Evolutionary conservation across 2,888 invertebrate genomes (phyloP).

Genomic region (Lacanobia oleracea): DNA sequence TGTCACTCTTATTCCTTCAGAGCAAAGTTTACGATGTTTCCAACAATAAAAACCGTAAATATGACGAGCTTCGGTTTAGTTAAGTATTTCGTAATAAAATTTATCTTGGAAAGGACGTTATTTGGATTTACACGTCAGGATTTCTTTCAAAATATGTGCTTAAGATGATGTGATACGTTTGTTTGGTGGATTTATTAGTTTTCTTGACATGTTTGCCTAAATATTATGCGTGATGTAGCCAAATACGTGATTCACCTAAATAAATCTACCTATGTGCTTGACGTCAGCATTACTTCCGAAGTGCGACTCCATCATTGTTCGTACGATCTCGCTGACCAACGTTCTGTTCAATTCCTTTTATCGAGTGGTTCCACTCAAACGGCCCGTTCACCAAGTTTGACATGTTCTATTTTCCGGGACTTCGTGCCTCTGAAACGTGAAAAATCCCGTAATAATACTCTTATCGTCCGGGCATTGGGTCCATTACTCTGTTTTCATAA

Average conservation of each 20-base stretch:
- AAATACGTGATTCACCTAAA: neutral
- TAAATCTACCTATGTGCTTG: neutral
- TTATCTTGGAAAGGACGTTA: constrained; percentile 24
- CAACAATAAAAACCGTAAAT: constrained; percentile 36
- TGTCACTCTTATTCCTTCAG: constrained; percentile 52
- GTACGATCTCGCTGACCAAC: neutral
- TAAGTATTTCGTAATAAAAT: constrained; percentile 26
- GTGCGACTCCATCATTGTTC: neutral
- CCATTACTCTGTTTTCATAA: constrained; percentile 81
- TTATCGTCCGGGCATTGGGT: constrained; percentile 70
- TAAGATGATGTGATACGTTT: neutral
- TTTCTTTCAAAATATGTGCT: neutral
- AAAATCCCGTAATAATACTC: constrained; percentile 68
- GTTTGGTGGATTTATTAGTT: neutral
- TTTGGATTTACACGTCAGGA: constrained; percentile 10
- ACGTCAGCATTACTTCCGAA: neutral
- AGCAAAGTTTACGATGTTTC: constrained; percentile 37
- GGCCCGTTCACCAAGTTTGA: constrained; percentile 19
- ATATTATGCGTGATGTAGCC: neutral
- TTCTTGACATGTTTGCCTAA: neutral
- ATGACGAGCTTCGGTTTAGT: constrained; percentile 31
- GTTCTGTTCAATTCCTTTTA: constrained; percentile 32
- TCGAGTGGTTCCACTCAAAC: constrained; percentile 20
- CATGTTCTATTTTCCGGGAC: constrained; percentile 48
- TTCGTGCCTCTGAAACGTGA: constrained; percentile 54